Base-by-base conservation (phyloP, 2,888 invertebrate species). In the Germaria angustata region DNA sequence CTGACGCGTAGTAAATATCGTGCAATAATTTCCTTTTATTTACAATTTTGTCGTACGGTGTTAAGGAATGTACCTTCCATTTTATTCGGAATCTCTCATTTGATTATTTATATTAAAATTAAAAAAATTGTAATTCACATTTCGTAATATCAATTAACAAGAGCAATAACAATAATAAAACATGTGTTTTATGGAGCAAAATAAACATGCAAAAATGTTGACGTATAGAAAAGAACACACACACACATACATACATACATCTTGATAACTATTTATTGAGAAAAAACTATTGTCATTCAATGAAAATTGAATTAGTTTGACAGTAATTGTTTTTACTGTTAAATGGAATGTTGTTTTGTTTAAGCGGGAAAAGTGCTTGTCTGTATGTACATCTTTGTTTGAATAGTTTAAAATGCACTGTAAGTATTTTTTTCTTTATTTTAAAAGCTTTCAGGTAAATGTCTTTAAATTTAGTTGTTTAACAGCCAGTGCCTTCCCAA, bases 311-410 rank as follows among this genome's bases (percentile, higher is more conserved):
- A 59, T 49, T 39, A 17, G 9, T 39, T 41, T 51, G 49, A 49
- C 59, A 59, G 24, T 59, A 71, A 59, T 59, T 53, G 5, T 53
- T 51, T 63, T 11, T 41, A 73, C 44, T 34, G 20, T 1, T 7
- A 15, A 46, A 41, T 22, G 59, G 76, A 77, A 68, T 77, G 49
- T 41, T 15, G 76, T 51, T 59, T 49, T 0, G 15, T 41, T 66
- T 2, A 44, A 68, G 28, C 34, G 51, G 9, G 41, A 63, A n/a
- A 20, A 28, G 24, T 63, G 39, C 20, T 20, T 46, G 20, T 32
- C 8, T 22, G 11, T n/a, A 3, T 11, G 5, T 32, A 36, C 15
- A 44, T 5, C 28, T 28, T 28, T 36, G 20, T 17, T 46, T 46
- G 46, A 0, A 22, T 3, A 78, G 69, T 55, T 71, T 78, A n/a